Evolutionary conservation across 1,140 invertebrate species (phyloP).

Genomic region (Metopolophium dirhodum): DNA sequence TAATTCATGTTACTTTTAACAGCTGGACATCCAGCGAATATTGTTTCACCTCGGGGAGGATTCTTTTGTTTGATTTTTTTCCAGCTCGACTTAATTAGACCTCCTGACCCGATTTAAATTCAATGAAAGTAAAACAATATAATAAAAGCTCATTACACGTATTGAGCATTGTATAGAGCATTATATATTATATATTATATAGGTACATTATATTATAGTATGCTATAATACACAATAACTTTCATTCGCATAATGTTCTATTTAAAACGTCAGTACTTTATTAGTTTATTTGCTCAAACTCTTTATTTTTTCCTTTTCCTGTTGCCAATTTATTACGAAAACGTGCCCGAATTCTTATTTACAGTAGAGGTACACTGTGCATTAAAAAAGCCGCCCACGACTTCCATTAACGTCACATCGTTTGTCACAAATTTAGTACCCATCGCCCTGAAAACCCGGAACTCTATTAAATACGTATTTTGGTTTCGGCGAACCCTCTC

Average conservation of each 20-base stretch:
- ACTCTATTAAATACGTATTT: slow-evolving; percentile 56
- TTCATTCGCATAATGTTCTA: not conserved
- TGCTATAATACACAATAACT: slow-evolving; percentile 9
- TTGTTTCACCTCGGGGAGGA: slow-evolving; percentile 49
- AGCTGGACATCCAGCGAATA: slow-evolving; percentile 53
- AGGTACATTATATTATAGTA: not conserved
- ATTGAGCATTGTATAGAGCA: not conserved
- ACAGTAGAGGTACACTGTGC: slow-evolving; percentile 25
- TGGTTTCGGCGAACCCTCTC: slow-evolving; percentile 42
- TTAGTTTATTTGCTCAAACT: slow-evolving; percentile 33
- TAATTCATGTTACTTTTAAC: slow-evolving; percentile 46
- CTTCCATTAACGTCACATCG: slow-evolving; percentile 56
- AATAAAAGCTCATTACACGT: slow-evolving; percentile 23
- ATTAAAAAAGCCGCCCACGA: slow-evolving; percentile 56
- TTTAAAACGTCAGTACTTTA: slow-evolving; percentile 31
- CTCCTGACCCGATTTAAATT: slow-evolving; percentile 34
- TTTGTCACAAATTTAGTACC: slow-evolving; percentile 57
- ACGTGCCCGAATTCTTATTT: slow-evolving; percentile 56
- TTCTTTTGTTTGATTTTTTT: slow-evolving; percentile 50
- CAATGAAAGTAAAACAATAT: slow-evolving; percentile 44
- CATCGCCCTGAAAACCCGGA: slow-evolving; percentile 47
- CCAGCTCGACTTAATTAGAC: slow-evolving; percentile 11
- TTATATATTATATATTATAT: not conserved
- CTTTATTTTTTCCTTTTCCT: not conserved
- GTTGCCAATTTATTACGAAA: slow-evolving; percentile 51